Evolutionary conservation across 2,888 invertebrate species (phyloP).

Genomic region (Orthonevra nobilis): DNA sequence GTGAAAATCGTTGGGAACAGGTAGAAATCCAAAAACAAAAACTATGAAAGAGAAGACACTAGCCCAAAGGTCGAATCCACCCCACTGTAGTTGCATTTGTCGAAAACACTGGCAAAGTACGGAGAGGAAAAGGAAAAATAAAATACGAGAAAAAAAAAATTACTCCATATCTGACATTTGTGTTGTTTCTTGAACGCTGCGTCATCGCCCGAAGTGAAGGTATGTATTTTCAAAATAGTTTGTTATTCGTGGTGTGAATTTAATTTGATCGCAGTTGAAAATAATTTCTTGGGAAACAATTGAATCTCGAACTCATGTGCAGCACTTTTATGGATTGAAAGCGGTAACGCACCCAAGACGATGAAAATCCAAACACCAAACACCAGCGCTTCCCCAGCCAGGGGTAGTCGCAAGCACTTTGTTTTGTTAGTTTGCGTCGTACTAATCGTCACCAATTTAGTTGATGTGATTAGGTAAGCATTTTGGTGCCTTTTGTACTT

Average conservation of each 20-base stretch:
- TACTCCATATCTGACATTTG: conserved; percentile 35
- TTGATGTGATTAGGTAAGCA: conserved; percentile 64
- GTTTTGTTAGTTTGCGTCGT: conserved; percentile 29
- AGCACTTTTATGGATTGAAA: conserved; percentile 59
- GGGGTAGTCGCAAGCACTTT: conserved; percentile 34
- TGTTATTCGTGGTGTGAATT: not conserved
- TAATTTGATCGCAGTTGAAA: too few species aligned
- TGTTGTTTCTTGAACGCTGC: conserved; percentile 32
- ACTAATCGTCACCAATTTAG: conserved; percentile 37
- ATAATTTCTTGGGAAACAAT: not conserved
- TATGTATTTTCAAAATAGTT: conserved; percentile 20
- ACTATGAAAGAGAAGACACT: conserved; percentile 13
- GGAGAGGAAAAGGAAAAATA: conserved; percentile 4
- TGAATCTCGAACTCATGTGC: not conserved
- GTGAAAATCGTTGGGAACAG: not conserved
- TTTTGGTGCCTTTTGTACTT: not conserved
- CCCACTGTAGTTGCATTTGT: too few species aligned
- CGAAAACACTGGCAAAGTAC: conserved; percentile 40
- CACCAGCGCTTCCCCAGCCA: conserved; percentile 7
- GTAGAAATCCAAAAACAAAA: conserved; percentile 18
- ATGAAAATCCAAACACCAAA: conserved; percentile 15
- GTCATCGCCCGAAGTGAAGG: conserved; percentile 18
- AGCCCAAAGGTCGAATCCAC: conserved; percentile 58
- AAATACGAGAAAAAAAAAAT: conserved; percentile 10
- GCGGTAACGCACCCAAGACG: conserved; percentile 15